phyloP scores from a whole-genome alignment of 1,140 invertebrate species.

The Tyrophagus putrescentiae region DNA sequence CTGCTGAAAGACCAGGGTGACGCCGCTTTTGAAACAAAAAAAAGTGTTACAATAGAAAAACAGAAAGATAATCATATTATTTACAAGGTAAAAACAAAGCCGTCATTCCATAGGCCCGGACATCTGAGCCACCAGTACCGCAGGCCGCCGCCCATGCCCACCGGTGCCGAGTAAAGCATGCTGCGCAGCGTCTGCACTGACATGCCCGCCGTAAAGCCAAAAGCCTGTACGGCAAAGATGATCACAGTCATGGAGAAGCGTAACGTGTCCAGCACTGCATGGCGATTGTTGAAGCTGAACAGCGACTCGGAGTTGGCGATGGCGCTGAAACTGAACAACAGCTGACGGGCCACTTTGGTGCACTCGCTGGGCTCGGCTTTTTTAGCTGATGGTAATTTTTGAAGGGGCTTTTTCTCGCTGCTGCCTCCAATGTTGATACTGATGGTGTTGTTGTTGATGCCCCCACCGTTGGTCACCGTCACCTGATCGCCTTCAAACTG shows the following conservation, averaged over 20 bases:
- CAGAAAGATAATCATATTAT: too few relatives aligned
- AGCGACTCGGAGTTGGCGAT: background rate
- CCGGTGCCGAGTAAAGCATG: background rate
- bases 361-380: background rate
- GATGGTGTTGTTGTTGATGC: background rate
- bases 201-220: background rate
- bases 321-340: background rate
- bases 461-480: background rate
- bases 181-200: background rate
- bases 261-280: background rate
- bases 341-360: background rate
- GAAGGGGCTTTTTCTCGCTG: background rate
- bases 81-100: slow-evolving; percentile 5
- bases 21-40: too few relatives aligned
- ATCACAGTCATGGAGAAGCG: background rate
- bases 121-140: background rate
- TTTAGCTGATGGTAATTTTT: background rate
- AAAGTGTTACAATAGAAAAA: too few relatives aligned
- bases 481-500: background rate
- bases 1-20: background rate
- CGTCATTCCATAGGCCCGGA: slow-evolving; percentile 10
- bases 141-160: background rate
- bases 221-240: background rate
- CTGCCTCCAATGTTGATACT: background rate
- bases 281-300: background rate